phyloP scores from a whole-genome alignment of 2,888 invertebrate genomes.

The Temnothorax ravouxi region DNA sequence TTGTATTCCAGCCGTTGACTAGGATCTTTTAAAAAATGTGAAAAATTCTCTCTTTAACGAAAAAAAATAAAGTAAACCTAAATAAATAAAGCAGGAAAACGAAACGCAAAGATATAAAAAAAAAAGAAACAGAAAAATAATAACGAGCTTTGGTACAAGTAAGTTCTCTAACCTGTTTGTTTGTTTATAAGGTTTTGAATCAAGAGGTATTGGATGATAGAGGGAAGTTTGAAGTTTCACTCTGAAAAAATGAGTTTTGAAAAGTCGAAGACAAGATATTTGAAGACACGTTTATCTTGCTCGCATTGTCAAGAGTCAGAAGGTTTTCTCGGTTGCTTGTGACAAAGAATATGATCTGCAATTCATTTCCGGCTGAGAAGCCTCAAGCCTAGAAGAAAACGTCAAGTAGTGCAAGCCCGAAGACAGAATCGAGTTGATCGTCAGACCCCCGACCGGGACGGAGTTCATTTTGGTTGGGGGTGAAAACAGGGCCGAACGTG shows the following conservation, averaged over 20 bases:
- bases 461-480: slow-evolving; percentile 78
- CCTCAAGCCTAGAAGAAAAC: slow-evolving; percentile 82
- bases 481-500: slow-evolving; percentile 78
- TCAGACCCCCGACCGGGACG: slow-evolving; percentile 80
- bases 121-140: slow-evolving; percentile 66
- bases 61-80: slow-evolving; percentile 61
- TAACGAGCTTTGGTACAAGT: slow-evolving; percentile 77
- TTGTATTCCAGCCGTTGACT: slow-evolving; percentile 81
- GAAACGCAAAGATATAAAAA: slow-evolving; percentile 63
- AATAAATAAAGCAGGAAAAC: slow-evolving; percentile 59
- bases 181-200: slow-evolving; percentile 94
- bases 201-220: slow-evolving; percentile 93
- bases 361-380: slow-evolving; percentile 84
- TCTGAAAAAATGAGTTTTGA: slow-evolving; percentile 85
- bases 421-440: slow-evolving; percentile 78
- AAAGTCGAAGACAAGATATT: slow-evolving; percentile 85
- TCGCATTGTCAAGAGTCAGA: slow-evolving; percentile 84
- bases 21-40: slow-evolving; percentile 71
- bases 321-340: slow-evolving; percentile 84
- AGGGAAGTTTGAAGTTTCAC: slow-evolving; percentile 86
- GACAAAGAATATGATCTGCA: slow-evolving; percentile 86
- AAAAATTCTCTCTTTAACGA: slow-evolving; percentile 76
- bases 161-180: slow-evolving; percentile 88
- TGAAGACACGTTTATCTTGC: slow-evolving; percentile 84
- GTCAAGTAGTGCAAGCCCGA: slow-evolving; percentile 75